Evolutionary conservation across 64 coral and sea anemone species (phyloP), one percentile per base, ranked within the genome.

Genomic region (Catalaphyllia jardinei): DNA sequence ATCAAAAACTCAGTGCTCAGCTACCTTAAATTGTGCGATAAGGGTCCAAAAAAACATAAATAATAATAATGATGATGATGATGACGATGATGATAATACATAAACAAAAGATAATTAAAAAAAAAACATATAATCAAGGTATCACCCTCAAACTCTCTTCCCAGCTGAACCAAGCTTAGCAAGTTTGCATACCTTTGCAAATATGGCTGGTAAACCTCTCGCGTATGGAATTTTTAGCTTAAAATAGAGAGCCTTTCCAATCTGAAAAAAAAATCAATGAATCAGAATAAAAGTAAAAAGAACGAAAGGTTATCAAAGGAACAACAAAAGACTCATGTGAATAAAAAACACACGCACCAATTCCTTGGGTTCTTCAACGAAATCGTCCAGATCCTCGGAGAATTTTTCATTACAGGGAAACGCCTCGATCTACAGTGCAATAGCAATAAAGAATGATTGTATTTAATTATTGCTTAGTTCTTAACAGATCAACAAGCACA

Each of bases 191-290:
- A 96, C 95, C 95, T 93, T 96, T 38, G 76, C 82, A 87, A 98
- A 98, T 19, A 92, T 86, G 18, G 91, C 86, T 33, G 95, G 95
- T 2, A 98, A 73, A 30, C 95, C 95, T 94, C 95, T 86, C 16
- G 95, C 95, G 4, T 78, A 69, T 10, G 92, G 95, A 75, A 98
- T 92, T 85, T 81, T 94, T 24, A 98, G 31, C 52, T 98, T 98
- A 18, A 98, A 98, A 85, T 86, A 89, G 4, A 98, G 86, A 54
- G 55, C 60, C 18, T 80, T 87, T 69, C 95, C 95, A 92, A 98
- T n/a, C 31, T 59, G 75, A 13, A 22, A 69, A 67, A 15, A n/a
- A 77, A n/a, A 61, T 31, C 31, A 22, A 61, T 60, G 2, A 69
- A 30, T 65, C 31, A 52, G 50, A 30, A 6, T 49, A 33, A 80